These are phyloP conservation scores for Larimichthys crocea DNA, from an alignment of 2,113 vertebrate genomes.

Conservation along the genomic window DNA sequence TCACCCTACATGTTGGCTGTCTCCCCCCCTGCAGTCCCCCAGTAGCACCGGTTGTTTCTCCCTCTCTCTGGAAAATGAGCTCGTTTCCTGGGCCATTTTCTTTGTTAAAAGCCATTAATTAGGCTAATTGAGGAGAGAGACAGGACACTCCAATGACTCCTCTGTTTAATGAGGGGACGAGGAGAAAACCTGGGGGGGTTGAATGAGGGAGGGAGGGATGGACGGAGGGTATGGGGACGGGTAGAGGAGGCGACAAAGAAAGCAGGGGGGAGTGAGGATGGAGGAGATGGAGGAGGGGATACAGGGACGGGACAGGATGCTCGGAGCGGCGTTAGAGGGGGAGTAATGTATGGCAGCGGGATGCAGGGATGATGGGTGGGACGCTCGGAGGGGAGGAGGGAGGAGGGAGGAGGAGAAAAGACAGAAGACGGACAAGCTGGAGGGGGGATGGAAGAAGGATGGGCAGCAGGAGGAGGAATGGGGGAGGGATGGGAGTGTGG, in stretches of 20 bases:
- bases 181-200: not conserved
- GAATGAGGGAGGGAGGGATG: not conserved
- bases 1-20: not conserved
- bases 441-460: constrained; percentile 9
- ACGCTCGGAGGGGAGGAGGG: not conserved
- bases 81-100: constrained; percentile 74
- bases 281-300: not conserved
- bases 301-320: constrained; percentile 32
- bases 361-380: not conserved
- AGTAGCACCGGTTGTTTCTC: not conserved
- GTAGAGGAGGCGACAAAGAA: not conserved
- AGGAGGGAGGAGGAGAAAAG: not conserved
- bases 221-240: not conserved
- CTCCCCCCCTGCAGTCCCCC: not conserved
- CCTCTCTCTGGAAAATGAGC: constrained; percentile 46
- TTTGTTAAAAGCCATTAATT: constrained; percentile 81
- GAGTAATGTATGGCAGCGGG: constrained; percentile 20
- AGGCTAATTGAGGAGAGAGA: constrained; percentile 80
- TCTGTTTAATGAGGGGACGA: constrained; percentile 71
- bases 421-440: constrained; percentile 2
- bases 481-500: not conserved
- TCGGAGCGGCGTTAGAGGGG: not conserved
- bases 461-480: not conserved
- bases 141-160: constrained; percentile 75
- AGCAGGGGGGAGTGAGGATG: not conserved